Evolutionary conservation across 30 jellyfish, hydroid and myxozoan species (phyloP).

Genomic region (Hydra vulgaris): DNA sequence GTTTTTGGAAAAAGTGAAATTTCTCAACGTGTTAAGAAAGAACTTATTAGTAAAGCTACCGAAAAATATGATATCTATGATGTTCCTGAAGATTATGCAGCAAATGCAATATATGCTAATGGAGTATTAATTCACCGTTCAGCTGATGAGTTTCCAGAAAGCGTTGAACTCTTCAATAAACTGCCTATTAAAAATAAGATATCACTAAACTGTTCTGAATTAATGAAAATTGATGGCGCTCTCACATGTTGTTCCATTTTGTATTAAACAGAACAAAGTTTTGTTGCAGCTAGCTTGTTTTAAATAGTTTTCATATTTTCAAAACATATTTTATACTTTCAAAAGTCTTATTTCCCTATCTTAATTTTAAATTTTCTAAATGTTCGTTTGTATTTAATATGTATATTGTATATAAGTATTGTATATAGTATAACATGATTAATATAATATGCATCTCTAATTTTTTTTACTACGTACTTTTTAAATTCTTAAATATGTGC

Average conservation of each 20-base stretch:
- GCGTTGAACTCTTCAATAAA: constrained; percentile 20
- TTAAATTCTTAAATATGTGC: too few relatives aligned
- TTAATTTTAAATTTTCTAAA: too few relatives aligned
- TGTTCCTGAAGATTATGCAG: constrained; percentile 61
- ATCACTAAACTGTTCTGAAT: constrained; percentile 39
- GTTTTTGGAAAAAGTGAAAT: constrained; percentile 36
- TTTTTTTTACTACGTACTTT: too few relatives aligned
- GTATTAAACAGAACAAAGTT: too few relatives aligned
- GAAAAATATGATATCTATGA: constrained; percentile 24
- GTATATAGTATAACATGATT: too few relatives aligned
- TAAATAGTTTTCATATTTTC: too few relatives aligned
- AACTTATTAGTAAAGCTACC: constrained; percentile 40
- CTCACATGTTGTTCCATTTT: constrained; percentile 62
- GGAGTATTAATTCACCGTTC: constrained; percentile 58
- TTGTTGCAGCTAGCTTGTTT: too few relatives aligned
- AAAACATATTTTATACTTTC: too few relatives aligned
- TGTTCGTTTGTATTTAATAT: too few relatives aligned
- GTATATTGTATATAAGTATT: too few relatives aligned
- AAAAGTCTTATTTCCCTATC: too few relatives aligned
- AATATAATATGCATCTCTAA: too few relatives aligned
- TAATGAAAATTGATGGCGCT: constrained; percentile 74
- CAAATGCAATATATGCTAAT: constrained; percentile 59
- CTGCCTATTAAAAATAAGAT: constrained; percentile 23
- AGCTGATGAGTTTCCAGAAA: constrained; percentile 46
- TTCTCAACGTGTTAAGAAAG: constrained; percentile 28